Evolutionary conservation across 2,113 vertebrate species (phyloP), one percentile per base, ranked within the genome.

Genomic region (Platichthys stellatus): DNA sequence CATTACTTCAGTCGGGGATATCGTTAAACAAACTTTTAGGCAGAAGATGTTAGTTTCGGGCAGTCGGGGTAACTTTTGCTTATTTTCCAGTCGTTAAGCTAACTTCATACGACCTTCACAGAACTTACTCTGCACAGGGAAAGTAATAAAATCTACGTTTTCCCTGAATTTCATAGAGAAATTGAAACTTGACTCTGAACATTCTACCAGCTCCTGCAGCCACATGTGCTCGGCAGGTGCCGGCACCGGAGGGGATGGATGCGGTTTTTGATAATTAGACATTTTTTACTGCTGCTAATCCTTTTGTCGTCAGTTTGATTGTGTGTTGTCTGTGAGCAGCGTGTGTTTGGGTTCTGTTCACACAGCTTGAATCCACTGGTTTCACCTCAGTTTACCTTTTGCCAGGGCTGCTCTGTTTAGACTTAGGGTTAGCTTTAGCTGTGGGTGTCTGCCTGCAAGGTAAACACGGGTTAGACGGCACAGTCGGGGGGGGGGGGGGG

Each of bases 381-480:
- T 78, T 40, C 23, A 73, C 76, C 91, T 87, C 72, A 85, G 83
- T 89, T 97, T 97, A 97, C 97, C 96, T 97, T 94, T 94, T 95
- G 83, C 92, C 93, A 81, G 94, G 1, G 78, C 87, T 93, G 94
- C 92, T 93, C 80, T 85, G 86, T 93, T 94, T 95, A 95, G 57
- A 89, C 72, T 92, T 94, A 95, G 63, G 84, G 64, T 93, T 96
- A 95, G 93, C 90, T 94, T 96, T 97, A 95, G 90, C 87, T 92
- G 96, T 96, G 93, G 91, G 70, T 84, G 91, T 74, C 89, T 83
- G 93, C 94, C 97, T 97, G 96, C 88, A 96, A 97, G 85, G 95
- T 91, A 96, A 94, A 96, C 94, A 95, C 14, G 82, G 76, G 89
- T 92, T 91, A 94, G 84, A 83, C 67, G 26, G 63, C 68, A 85